These are phyloP conservation scores for Pelodiscus sinensis DNA, from an alignment of 2,113 vertebrate genomes.

Conservation along the genomic window DNA sequence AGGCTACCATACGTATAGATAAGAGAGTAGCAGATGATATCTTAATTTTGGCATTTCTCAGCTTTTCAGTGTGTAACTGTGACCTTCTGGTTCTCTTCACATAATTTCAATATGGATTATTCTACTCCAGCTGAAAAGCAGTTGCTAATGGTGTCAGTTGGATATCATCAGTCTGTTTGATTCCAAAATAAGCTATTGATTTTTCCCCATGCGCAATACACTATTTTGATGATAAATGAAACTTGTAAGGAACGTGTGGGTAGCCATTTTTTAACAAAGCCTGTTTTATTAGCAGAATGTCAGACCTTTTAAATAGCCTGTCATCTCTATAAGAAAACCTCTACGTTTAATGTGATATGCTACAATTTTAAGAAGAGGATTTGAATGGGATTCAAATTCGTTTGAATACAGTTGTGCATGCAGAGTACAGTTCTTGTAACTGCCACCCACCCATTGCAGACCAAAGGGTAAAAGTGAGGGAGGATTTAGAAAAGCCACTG, in stretches of 20 bases:
- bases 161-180: neutral
- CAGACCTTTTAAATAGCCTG: neutral
- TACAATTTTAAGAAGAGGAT: neutral
- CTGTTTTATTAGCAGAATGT: neutral
- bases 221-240: neutral
- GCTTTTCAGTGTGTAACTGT: neutral
- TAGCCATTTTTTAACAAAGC: neutral
- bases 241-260: neutral
- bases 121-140: neutral
- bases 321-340: neutral
- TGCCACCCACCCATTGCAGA: neutral
- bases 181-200: neutral
- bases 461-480: neutral
- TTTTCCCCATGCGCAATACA: neutral
- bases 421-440: neutral
- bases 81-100: neutral
- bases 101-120: neutral
- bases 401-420: neutral
- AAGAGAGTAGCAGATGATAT: neutral
- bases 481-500: neutral
- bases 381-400: neutral
- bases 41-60: neutral
- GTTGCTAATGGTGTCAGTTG: neutral
- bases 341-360: neutral
- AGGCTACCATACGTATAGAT: neutral